Evolutionary conservation across 2,113 vertebrate species (phyloP).

Genomic region (Rhinogobius similis): DNA sequence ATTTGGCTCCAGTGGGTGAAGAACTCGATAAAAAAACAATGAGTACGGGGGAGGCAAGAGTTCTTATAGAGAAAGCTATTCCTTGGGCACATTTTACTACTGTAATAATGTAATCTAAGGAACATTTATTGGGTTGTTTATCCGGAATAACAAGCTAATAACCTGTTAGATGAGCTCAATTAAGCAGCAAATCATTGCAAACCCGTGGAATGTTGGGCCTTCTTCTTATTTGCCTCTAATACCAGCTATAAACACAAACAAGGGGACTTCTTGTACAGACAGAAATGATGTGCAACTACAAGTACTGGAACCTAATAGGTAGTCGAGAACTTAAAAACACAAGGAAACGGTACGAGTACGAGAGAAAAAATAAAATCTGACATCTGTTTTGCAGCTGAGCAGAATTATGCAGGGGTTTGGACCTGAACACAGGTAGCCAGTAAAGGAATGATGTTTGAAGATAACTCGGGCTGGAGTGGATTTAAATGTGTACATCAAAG

Average conservation of each 20-base stretch:
- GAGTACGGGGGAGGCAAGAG: conserved; percentile 47
- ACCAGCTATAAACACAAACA: conserved; percentile 15
- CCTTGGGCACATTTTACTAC: conserved; percentile 64
- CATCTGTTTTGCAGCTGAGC: conserved; percentile 75
- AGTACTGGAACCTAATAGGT: background rate
- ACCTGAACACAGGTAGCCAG: conserved; percentile 54
- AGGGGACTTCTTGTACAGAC: background rate
- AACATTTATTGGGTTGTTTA: conserved; percentile 72
- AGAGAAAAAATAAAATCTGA: conserved; percentile 36
- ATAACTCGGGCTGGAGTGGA: conserved; percentile 9
- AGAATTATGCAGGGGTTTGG: conserved; percentile 47
- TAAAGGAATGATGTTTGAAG: conserved; percentile 33
- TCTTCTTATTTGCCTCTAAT: conserved; percentile 26
- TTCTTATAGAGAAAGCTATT: conserved; percentile 55
- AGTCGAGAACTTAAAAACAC: background rate
- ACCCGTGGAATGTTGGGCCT: conserved; percentile 19
- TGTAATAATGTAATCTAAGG: conserved; percentile 66
- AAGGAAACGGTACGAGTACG: conserved; percentile 13
- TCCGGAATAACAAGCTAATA: conserved; percentile 64
- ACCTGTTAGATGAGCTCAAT: conserved; percentile 61
- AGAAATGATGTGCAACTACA: background rate
- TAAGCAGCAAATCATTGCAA: conserved; percentile 59
- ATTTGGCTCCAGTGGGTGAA: conserved; percentile 59
- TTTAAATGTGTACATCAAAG: background rate
- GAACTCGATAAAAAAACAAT: conserved; percentile 61